These are phyloP conservation scores for Adela reaumurella DNA, from an alignment of 2,888 invertebrate species.

Conservation along the genomic window DNA sequence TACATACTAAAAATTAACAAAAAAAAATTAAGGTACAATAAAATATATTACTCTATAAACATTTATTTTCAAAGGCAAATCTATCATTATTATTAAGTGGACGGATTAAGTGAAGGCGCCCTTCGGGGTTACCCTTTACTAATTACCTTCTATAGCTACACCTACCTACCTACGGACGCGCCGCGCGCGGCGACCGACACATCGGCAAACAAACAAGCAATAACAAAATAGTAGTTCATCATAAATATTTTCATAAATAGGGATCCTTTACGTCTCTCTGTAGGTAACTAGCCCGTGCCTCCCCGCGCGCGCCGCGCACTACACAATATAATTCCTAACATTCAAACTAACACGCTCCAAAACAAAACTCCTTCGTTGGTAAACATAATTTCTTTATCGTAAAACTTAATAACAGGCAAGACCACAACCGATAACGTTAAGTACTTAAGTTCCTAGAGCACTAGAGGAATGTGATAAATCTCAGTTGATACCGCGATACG, in stretches of 20 bases:
- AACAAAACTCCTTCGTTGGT: conserved; percentile 46
- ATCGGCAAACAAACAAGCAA: conserved; percentile 28
- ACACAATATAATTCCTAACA: conserved; percentile 25
- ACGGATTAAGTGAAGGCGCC: conserved; percentile 56
- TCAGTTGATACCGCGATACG: not conserved
- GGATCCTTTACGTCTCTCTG: conserved; percentile 41
- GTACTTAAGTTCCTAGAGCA: conserved; percentile 53
- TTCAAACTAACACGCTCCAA: conserved; percentile 27
- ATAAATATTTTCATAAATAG: conserved; percentile 43
- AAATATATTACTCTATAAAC: conserved; percentile 57
- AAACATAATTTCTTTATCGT: conserved; percentile 51
- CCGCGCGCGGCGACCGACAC: not conserved
- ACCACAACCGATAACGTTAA: conserved; percentile 56
- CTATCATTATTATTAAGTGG: conserved; percentile 47
- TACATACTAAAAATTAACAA: conserved; percentile 9
- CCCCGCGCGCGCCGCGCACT: conserved; percentile 25
- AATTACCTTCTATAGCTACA: conserved; percentile 11
- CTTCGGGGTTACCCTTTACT: conserved; percentile 50
- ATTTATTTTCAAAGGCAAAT: conserved; percentile 43
- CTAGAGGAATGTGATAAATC: conserved; percentile 44
- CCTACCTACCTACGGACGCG: not conserved
- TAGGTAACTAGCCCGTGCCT: conserved; percentile 50
- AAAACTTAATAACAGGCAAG: conserved; percentile 58
- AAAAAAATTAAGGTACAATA: conserved; percentile 41
- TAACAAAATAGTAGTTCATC: conserved; percentile 43